Evolutionary conservation across 2,888 invertebrate genomes (phyloP).

Genomic region (Sylvicola cinctus): DNA sequence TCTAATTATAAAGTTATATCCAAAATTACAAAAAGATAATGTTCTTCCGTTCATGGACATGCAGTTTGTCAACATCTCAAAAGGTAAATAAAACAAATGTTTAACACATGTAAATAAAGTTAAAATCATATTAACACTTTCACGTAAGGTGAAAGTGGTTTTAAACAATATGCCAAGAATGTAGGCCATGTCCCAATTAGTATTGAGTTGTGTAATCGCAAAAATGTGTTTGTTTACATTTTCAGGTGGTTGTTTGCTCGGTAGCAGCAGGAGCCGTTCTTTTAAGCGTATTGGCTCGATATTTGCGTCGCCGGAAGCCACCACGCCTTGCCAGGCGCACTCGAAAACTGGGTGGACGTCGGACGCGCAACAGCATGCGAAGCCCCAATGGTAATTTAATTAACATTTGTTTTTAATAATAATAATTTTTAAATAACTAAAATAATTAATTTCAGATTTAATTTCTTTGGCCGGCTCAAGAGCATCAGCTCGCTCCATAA

Average conservation of each 20-base stretch:
- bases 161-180: too few relatives aligned
- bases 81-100: too few relatives aligned
- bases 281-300: conserved; percentile 64
- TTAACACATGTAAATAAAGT: too few relatives aligned
- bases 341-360: conserved; percentile 33
- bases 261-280: conserved; percentile 47
- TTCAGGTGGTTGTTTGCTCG: conserved; percentile 26
- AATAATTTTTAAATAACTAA: neutral
- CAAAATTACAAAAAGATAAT: too few relatives aligned
- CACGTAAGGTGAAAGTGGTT: too few relatives aligned
- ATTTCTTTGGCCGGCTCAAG: conserved; percentile 45
- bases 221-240: too few relatives aligned
- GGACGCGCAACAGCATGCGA: conserved; percentile 33
- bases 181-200: too few relatives aligned
- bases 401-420: conserved; percentile 1
- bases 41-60: too few relatives aligned
- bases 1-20: too few relatives aligned
- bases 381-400: conserved; percentile 41
- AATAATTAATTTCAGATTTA: conserved; percentile 26
- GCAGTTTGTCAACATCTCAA: conserved; percentile 21
- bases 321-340: conserved; percentile 37
- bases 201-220: too few relatives aligned
- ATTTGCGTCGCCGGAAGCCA: conserved; percentile 48
- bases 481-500: conserved; percentile 34
- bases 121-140: too few relatives aligned